Evolutionary conservation across 2,113 vertebrate species (phyloP).

Genomic region (Trochalopteron elliotii): DNA sequence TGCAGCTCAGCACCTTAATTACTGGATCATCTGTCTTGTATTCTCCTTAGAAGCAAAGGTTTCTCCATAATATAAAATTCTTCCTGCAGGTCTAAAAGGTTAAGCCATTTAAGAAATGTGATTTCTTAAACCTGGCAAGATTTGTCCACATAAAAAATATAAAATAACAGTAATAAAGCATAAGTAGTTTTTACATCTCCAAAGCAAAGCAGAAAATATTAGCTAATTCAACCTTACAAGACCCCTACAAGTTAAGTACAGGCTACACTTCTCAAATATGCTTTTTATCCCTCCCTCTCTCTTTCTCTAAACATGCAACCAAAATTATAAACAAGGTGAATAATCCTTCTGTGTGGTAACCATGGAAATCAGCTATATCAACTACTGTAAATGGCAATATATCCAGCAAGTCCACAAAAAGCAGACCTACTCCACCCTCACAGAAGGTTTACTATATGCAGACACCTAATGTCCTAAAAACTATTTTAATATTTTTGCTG

Average conservation of each 20-base stretch:
- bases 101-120: slow-evolving; percentile 17
- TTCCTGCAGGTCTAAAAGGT: not conserved
- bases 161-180: slow-evolving; percentile 27
- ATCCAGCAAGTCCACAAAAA: slow-evolving; percentile 11
- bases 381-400: slow-evolving; percentile 46
- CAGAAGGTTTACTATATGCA: not conserved
- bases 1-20: not conserved
- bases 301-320: slow-evolving; percentile 32
- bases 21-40: not conserved
- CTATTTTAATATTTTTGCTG: not conserved
- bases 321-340: slow-evolving; percentile 68
- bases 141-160: not conserved
- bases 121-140: not conserved
- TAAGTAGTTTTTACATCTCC: slow-evolving; percentile 15
- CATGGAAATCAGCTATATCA: slow-evolving; percentile 71
- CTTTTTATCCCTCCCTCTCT: slow-evolving; percentile 16
- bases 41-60: not conserved
- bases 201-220: slow-evolving; percentile 51
- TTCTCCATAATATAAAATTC: not conserved
- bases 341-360: slow-evolving; percentile 62
- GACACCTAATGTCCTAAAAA: not conserved
- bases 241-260: slow-evolving; percentile 47
- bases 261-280: slow-evolving; percentile 38
- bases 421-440: not conserved
- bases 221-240: slow-evolving; percentile 59